Evolutionary conservation across 2,888 invertebrate species (phyloP).

Genomic region (Oeneis ivallda): DNA sequence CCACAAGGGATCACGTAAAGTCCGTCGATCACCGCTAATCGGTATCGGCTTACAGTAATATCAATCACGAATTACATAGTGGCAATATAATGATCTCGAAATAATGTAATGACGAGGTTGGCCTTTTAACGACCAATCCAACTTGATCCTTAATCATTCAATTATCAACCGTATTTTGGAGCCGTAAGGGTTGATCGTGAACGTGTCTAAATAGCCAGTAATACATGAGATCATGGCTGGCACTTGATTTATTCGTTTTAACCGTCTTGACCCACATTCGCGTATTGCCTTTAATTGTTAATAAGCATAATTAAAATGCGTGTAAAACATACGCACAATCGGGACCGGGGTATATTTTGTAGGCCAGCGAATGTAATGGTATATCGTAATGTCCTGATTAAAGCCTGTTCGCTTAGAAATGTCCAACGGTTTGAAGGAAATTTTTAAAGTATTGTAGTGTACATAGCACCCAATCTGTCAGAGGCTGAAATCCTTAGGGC

Average conservation of each 20-base stretch:
- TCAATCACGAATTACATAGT: constrained; percentile 64
- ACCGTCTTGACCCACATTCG: constrained; percentile 78
- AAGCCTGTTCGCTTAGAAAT: neutral
- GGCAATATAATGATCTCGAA: constrained; percentile 72
- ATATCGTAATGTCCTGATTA: neutral
- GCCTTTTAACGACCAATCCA: constrained; percentile 56
- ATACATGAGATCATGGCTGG: constrained; percentile 73
- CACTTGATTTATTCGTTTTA: constrained; percentile 78
- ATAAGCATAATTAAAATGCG: constrained; percentile 81
- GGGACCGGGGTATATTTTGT: constrained; percentile 30
- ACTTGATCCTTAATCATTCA: constrained; percentile 39
- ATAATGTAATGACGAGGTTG: constrained; percentile 70
- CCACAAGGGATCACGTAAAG: constrained; percentile 38
- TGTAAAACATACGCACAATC: constrained; percentile 60
- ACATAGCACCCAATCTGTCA: too few species aligned
- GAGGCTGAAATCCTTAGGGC: too few species aligned
- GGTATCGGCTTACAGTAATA: constrained; percentile 44
- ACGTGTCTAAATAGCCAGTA: constrained; percentile 43
- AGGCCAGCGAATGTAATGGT: constrained; percentile 18
- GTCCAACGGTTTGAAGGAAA: neutral
- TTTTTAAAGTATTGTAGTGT: too few species aligned
- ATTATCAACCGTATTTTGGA: constrained; percentile 46
- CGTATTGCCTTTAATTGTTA: constrained; percentile 80
- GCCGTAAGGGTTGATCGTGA: constrained; percentile 48
- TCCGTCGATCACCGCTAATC: constrained; percentile 39